Evolutionary conservation across 2,888 invertebrate species (phyloP), one percentile per base, ranked within the genome.

Genomic region (Cenopis cana): DNA sequence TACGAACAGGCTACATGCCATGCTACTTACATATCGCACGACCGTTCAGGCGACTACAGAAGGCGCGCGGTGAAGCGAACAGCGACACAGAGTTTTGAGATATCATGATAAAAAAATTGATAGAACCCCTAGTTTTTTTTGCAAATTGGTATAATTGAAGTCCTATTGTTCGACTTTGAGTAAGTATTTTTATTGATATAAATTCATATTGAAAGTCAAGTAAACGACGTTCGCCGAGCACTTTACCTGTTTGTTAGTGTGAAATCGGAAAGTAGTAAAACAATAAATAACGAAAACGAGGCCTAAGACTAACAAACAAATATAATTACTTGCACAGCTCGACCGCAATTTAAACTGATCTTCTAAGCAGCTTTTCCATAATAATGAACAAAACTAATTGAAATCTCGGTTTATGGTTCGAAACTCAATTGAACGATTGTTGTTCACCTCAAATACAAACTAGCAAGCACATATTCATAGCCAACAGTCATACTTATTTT

Each of bases 241-340:
- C 14, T n/a, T 46, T 46, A n/a, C 46, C 46, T 8, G 12, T 46
- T 46, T n/a, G 46, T 46, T 3, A 46, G 61, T 49, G n/a, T 41
- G 17, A 61, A n/a, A 69, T 38, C 56, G 56, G 57, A 69, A 64
- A 49, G 64, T 24, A 64, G 50, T 57, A 50, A 69, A 69, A 56
- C 20, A 50, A 69, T 69, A 64, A 69, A 64, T 64, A 52, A 41
- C 38, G 69, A 52, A 64, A 64, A 52, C 64, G 52, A 50, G 69
- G 50, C 56, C 18, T 50, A 17, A 55, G 12, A 17, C 55, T 68
- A 69, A 69, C 57, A 57, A 50, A 56, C 56, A 56, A 38, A 69
- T 69, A 64, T 69, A 69, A 64, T 64, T 69, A 57, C 50, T 29
- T 29, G 52, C 29, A 50, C 14, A 33, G 38, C n/a, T 24, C 8